These are phyloP conservation scores for Phalera bucephala DNA, from an alignment of 2,888 invertebrate species.

Conservation along the genomic window DNA sequence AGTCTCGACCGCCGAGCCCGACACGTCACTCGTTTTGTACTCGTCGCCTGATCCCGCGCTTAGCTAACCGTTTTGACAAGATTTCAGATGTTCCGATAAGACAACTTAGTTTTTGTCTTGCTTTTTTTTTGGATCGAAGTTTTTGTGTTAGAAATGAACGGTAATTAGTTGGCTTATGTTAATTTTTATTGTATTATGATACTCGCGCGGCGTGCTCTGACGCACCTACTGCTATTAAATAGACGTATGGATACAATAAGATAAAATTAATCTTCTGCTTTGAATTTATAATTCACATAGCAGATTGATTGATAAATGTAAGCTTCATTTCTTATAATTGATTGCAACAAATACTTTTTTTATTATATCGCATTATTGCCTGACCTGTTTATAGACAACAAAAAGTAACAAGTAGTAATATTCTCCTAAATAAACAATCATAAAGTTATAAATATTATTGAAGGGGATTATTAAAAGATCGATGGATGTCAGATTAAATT, in stretches of 20 bases:
- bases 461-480: constrained; percentile 40
- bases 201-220: background rate
- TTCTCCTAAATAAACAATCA: constrained; percentile 21
- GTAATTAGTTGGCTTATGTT: constrained; percentile 9
- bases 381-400: background rate
- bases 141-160: constrained; percentile 4
- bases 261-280: no score
- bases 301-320: no score
- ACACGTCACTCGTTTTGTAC: constrained; percentile 72
- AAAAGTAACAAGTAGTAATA: background rate
- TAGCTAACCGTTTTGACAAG: constrained; percentile 81
- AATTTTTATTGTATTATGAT: constrained; percentile 7
- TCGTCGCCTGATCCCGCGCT: constrained; percentile 75
- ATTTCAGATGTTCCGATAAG: constrained; percentile 69
- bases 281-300: background rate
- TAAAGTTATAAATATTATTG: constrained; percentile 22
- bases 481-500: constrained; percentile 53
- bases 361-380: no score
- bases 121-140: constrained; percentile 26
- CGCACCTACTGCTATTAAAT: background rate
- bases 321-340: no score
- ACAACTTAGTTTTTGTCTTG: constrained; percentile 30
- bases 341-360: no score
- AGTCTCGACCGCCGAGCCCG: constrained; percentile 28
- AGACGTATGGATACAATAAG: no score